These are phyloP conservation scores for Lepus americanus DNA, from an alignment of 2,113 vertebrate genomes.

Conservation along the genomic window DNA sequence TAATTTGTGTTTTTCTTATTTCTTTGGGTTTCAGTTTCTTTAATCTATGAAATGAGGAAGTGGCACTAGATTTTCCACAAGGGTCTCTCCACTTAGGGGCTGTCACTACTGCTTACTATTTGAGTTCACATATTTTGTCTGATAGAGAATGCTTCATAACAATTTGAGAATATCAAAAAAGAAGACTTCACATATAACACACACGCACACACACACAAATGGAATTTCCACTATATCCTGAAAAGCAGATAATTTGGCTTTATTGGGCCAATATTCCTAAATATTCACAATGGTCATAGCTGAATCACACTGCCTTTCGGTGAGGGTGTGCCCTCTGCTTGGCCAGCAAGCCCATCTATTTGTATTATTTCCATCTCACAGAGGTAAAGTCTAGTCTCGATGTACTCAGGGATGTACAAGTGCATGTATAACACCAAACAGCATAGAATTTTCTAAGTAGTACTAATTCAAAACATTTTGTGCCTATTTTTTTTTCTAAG, in stretches of 20 bases:
- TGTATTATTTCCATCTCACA: background rate
- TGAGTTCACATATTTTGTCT: background rate
- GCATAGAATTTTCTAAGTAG: background rate
- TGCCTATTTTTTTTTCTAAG: background rate
- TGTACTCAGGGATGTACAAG: background rate
- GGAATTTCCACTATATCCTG: background rate
- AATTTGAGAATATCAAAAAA: background rate
- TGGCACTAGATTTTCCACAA: background rate
- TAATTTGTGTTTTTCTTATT: background rate
- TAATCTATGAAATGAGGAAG: slow-evolving; percentile 30
- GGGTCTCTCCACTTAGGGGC: too few species aligned
- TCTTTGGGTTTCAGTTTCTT: slow-evolving; percentile 43
- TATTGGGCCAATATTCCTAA: background rate
- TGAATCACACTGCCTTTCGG: background rate
- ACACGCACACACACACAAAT: background rate
- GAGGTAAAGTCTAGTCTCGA: background rate
- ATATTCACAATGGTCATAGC: background rate
- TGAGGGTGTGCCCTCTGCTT: background rate
- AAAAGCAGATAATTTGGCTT: background rate
- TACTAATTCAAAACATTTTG: background rate
- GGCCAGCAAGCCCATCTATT: too few species aligned
- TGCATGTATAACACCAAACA: background rate
- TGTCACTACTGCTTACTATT: background rate
- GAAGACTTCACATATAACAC: background rate
- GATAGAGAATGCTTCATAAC: slow-evolving; percentile 16